Percentiles rank a stretch among this genome's conserved stretches.
Conservation (phyloP, 2,888 invertebrate species). For the Agrochola litura region DNA sequence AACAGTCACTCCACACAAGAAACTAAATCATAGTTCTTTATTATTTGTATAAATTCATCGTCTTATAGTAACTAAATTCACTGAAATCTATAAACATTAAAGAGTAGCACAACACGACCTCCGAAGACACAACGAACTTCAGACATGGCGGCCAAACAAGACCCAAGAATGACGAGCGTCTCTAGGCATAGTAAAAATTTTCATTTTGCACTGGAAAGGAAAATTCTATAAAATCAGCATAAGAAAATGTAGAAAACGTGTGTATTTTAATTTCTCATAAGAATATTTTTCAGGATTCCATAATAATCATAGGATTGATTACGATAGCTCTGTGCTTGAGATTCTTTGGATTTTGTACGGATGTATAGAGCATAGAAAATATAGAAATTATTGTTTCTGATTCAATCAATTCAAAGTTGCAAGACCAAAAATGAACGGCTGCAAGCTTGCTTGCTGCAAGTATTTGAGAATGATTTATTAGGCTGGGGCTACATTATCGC, state of each 20-base stretch:
- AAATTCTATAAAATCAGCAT: constrained; percentile 85
- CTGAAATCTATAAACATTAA: constrained; percentile 86
- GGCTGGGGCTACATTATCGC: too few relatives aligned
- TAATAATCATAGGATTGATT: constrained; percentile 76
- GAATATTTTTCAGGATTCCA: constrained; percentile 83
- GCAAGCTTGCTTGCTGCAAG: neutral
- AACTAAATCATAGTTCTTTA: constrained; percentile 82
- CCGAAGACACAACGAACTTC: constrained; percentile 89
- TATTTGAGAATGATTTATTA: neutral
- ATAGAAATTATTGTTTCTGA: constrained; percentile 43
- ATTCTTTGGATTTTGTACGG: constrained; percentile 60
- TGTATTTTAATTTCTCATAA: constrained; percentile 82
- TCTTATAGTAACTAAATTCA: constrained; percentile 83
- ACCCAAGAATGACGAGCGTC: constrained; percentile 87
- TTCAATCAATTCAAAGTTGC: constrained; percentile 41
- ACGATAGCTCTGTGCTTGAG: constrained; percentile 68
- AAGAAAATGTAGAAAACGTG: constrained; percentile 80
- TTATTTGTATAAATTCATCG: constrained; percentile 81
- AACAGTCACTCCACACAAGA: constrained; percentile 85
- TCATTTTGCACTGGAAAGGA: constrained; percentile 85
- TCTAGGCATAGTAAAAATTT: constrained; percentile 79
- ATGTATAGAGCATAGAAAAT: constrained; percentile 49
- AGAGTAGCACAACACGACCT: constrained; percentile 90
- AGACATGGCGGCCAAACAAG: constrained; percentile 90
- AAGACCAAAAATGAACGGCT: constrained; percentile 33